phyloP scores from a whole-genome alignment of 2,797 vertebrate genomes.

The Phataginus tricuspis region DNA sequence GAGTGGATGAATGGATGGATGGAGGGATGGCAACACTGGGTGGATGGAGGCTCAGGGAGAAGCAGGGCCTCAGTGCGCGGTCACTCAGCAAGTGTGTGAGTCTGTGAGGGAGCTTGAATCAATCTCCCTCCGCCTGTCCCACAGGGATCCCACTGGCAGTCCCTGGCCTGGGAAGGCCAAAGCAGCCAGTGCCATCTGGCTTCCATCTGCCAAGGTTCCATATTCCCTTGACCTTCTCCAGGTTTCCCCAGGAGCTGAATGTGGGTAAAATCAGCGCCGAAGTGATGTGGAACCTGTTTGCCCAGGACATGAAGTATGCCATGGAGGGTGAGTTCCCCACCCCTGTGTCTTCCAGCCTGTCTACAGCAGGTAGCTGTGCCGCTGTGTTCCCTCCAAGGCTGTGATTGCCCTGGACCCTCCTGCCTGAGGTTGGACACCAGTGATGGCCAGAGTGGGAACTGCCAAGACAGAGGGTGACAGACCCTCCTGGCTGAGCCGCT shows the following conservation, averaged over 20 bases:
- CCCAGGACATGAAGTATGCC: slow-evolving; percentile 99
- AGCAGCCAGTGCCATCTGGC: neutral
- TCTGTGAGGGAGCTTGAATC: neutral
- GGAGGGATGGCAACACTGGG: neutral
- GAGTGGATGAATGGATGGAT: neutral
- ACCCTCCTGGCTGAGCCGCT: neutral
- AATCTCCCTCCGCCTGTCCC: neutral
- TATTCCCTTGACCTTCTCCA: slow-evolving; percentile 55
- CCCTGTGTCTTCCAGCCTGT: neutral
- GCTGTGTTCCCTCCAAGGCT: neutral
- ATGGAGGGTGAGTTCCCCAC: slow-evolving; percentile 94
- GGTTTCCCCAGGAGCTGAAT: slow-evolving; percentile 98
- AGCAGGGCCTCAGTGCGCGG: neutral
- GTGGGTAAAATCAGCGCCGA: slow-evolving; percentile 99
- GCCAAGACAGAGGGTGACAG: neutral
- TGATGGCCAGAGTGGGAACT: neutral
- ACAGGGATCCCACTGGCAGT: no score
- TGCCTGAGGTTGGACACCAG: neutral
- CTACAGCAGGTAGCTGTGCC: neutral
- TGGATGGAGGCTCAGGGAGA: neutral
- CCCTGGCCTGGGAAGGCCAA: neutral
- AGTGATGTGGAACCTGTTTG: slow-evolving; percentile 99
- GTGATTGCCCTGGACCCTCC: neutral
- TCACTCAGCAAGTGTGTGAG: neutral
- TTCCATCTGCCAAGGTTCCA: neutral